phyloP scores from a whole-genome alignment of 2,888 invertebrate genomes.

The Deilephila elpenor region DNA sequence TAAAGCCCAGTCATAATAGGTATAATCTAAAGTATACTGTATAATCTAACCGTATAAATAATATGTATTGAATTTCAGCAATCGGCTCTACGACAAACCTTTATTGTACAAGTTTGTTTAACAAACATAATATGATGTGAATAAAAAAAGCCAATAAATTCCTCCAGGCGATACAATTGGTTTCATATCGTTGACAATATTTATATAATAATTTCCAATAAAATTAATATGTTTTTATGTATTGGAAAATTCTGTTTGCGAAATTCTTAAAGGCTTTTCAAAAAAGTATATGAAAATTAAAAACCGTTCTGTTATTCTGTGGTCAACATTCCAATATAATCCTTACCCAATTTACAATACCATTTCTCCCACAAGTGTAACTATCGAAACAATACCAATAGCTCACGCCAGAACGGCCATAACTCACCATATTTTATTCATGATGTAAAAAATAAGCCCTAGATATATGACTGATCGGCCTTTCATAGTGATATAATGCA shows the following conservation, averaged over 20 bases:
- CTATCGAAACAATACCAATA: not conserved
- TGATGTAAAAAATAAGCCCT: conserved; percentile 20
- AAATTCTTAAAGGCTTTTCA: not conserved
- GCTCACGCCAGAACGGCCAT: not conserved
- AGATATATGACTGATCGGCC: conserved; percentile 16
- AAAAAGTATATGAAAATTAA: too few relatives aligned
- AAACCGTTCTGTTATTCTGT: too few relatives aligned
- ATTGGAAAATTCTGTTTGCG: not conserved
- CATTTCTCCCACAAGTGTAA: not conserved
- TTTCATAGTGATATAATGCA: conserved; percentile 17
- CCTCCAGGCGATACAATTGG: not conserved
- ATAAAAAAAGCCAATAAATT: not conserved
- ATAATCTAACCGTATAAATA: too few relatives aligned
- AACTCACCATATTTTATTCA: conserved; percentile 12
- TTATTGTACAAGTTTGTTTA: too few relatives aligned
- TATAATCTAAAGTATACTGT: too few relatives aligned
- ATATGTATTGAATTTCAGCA: too few relatives aligned
- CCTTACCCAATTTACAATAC: not conserved
- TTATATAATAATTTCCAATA: not conserved
- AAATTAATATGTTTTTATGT: not conserved
- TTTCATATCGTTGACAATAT: not conserved
- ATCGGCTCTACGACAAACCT: too few relatives aligned
- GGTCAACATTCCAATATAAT: not conserved
- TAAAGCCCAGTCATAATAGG: too few relatives aligned
- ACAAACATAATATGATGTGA: too few relatives aligned